Percentiles rank a stretch among this genome's conserved stretches.
Evolutionary conservation across 2,888 invertebrate genomes (phyloP).

Genomic region (Phortica magna): DNA sequence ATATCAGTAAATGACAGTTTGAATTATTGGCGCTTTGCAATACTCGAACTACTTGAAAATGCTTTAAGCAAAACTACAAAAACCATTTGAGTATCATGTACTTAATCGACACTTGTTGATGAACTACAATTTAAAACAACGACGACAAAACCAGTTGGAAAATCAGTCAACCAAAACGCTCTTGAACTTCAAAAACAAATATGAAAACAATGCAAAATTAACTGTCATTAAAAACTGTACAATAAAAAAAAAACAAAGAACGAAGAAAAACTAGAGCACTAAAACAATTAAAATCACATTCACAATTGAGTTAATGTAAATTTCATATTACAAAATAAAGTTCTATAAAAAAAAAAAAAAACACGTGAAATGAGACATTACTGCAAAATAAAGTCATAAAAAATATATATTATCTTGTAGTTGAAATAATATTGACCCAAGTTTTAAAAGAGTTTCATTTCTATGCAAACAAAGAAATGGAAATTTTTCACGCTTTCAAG

Average conservation of each 20-base stretch:
- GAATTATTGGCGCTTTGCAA: neutral
- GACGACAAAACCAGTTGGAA: neutral
- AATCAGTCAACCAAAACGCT: neutral
- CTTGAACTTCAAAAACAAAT: conserved; percentile 3
- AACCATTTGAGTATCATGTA: too few species aligned
- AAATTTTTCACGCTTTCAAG: neutral
- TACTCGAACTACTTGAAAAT: neutral
- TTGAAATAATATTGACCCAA: neutral
- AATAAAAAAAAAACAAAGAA: neutral
- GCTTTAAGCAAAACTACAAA: neutral
- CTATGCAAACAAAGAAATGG: too few species aligned
- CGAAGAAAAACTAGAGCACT: neutral
- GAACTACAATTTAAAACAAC: too few species aligned
- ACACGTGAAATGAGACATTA: neutral
- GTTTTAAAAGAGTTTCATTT: neutral
- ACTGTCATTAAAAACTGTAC: neutral
- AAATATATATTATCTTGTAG: neutral
- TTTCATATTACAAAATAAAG: neutral
- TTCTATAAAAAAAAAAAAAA: neutral
- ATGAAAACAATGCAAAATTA: conserved; percentile 1
- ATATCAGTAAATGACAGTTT: too few species aligned
- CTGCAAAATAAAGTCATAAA: neutral
- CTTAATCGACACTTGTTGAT: too few species aligned
- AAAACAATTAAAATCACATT: neutral
- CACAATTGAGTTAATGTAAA: neutral